Percentiles rank a stretch among this genome's conserved stretches.
phyloP scores from a whole-genome alignment of 1,140 invertebrate genomes.

The Formica exsecta region DNA sequence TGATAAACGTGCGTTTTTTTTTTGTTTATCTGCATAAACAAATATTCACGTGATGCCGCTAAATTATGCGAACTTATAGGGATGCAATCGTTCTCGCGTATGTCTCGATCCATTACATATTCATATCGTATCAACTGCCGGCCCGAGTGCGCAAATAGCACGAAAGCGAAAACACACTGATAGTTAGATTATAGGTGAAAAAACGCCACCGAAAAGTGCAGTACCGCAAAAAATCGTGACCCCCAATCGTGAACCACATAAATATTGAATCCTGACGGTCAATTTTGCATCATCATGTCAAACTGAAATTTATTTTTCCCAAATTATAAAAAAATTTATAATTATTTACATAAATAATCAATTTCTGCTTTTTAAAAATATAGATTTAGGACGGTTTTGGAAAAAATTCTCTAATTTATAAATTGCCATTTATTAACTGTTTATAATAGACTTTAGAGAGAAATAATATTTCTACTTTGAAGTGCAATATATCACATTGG shows the following conservation, averaged over 20 bases:
- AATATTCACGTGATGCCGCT: slow-evolving; percentile 14
- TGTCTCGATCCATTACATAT: slow-evolving; percentile 32
- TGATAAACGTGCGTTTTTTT: background rate
- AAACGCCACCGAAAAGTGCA: slow-evolving; percentile 12
- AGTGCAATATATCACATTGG: background rate
- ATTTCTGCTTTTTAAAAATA: background rate
- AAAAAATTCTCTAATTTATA: no score
- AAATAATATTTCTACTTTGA: background rate
- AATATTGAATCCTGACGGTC: slow-evolving; percentile 21
- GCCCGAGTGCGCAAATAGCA: slow-evolving; percentile 28
- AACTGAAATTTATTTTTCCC: background rate
- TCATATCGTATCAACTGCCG: slow-evolving; percentile 25
- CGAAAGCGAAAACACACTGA: slow-evolving; percentile 22
- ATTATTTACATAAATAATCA: no score
- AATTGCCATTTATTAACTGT: background rate
- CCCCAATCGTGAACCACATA: no score
- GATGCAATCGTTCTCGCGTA: background rate
- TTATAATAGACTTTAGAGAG: background rate
- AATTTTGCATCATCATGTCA: background rate
- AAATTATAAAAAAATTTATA: background rate
- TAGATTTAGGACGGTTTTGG: background rate
- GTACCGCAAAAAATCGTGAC: slow-evolving; percentile 28
- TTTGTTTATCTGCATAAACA: background rate
- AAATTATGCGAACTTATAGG: slow-evolving; percentile 36
- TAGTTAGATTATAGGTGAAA: slow-evolving; percentile 34